These are phyloP conservation scores for Atrina japonica DNA, from an alignment of 2,888 invertebrate genomes.

Conservation along the genomic window DNA sequence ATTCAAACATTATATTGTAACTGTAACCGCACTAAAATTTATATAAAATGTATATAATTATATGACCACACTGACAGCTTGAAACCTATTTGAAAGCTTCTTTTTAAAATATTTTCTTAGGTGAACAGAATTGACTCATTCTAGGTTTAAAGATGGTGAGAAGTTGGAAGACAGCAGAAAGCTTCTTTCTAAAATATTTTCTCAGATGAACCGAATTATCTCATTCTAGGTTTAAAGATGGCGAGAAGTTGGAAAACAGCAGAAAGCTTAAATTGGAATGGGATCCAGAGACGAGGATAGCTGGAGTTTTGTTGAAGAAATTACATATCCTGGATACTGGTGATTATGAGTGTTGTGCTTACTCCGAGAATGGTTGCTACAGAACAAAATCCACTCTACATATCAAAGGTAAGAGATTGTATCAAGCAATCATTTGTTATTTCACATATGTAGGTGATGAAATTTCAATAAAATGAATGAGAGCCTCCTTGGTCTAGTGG, in stretches of 20 bases:
- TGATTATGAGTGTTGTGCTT: slow-evolving; percentile 54
- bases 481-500: background rate
- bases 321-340: slow-evolving; percentile 48
- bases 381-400: slow-evolving; percentile 46
- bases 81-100: too few species aligned
- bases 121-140: slow-evolving; percentile 5
- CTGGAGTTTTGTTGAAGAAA: slow-evolving; percentile 45
- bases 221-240: slow-evolving; percentile 54
- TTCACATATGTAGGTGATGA: too few species aligned
- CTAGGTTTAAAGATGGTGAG: slow-evolving; percentile 58
- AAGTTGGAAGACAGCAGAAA: too few species aligned
- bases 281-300: slow-evolving; percentile 49
- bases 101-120: too few species aligned
- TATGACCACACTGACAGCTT: too few species aligned
- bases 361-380: slow-evolving; percentile 49
- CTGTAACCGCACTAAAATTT: too few species aligned
- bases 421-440: background rate
- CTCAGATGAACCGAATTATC: too few species aligned
- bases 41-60: too few species aligned
- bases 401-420: slow-evolving; percentile 47
- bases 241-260: slow-evolving; percentile 33
- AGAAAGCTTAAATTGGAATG: slow-evolving; percentile 35
- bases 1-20: too few species aligned
- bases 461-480: too few species aligned
- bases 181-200: too few species aligned